Evolutionary conservation across 2,797 vertebrate species (phyloP).

Genomic region (Mormyrus proboscirostris): DNA sequence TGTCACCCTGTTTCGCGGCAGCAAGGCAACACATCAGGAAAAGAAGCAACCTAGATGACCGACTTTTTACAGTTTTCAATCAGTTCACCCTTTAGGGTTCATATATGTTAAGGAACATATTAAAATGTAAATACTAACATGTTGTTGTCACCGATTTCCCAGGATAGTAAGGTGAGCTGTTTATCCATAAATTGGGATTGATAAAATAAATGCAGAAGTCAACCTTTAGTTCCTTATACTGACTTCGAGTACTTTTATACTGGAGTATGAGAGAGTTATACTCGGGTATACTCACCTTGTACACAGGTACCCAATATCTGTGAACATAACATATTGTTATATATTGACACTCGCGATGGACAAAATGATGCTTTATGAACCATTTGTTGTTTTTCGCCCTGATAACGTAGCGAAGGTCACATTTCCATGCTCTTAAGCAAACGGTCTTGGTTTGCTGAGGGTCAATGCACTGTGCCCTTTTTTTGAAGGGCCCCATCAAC

Average conservation of each 20-base stretch:
- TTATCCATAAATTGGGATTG: not conserved
- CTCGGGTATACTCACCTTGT: not conserved
- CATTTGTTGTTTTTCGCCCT: not conserved
- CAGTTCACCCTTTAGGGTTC: not conserved
- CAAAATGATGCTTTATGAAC: not conserved
- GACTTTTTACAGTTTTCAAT: not conserved
- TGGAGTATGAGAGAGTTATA: not conserved
- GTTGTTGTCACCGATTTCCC: not conserved
- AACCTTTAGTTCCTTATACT: not conserved
- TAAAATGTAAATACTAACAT: not conserved
- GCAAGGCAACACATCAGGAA: not conserved
- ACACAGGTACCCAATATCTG: not conserved
- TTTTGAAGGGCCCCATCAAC: too few species aligned
- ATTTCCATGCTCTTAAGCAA: too few species aligned
- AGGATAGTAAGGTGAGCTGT: not conserved
- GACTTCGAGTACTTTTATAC: not conserved
- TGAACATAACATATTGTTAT: too few species aligned
- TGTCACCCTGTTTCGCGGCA: not conserved
- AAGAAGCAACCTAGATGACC: not conserved
- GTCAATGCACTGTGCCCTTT: too few species aligned
- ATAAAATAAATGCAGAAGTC: not conserved
- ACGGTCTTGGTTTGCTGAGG: too few species aligned
- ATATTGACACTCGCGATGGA: not conserved
- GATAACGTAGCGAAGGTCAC: too few species aligned
- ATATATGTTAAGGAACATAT: not conserved